Conservation (phyloP, 2,888 invertebrate species). For the Actias luna region DNA sequence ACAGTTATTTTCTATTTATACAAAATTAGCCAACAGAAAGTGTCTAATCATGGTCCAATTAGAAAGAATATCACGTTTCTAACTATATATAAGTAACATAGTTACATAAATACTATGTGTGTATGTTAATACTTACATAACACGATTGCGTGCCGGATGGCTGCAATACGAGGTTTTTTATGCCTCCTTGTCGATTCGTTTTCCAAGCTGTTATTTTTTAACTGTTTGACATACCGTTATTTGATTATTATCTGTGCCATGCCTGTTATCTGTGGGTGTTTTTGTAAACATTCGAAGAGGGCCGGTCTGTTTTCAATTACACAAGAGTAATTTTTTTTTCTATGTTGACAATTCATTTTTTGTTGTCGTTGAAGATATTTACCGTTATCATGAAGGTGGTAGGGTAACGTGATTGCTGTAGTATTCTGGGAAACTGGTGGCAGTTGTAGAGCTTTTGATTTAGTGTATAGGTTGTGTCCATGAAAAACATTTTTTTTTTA, state of each 20-base stretch:
- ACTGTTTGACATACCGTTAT: conserved; percentile 1
- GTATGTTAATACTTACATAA: background rate
- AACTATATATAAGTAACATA: too few species aligned
- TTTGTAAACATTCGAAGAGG: background rate
- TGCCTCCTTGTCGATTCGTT: background rate
- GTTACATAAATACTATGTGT: background rate
- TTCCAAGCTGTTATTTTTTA: background rate
- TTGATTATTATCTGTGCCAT: background rate
- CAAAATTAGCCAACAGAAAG: background rate
- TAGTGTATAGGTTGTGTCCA: too few species aligned
- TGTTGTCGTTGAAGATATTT: too few species aligned
- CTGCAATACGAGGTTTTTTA: background rate
- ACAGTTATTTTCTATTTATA: background rate
- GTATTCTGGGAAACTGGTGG: too few species aligned
- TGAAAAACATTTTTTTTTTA: too few species aligned
- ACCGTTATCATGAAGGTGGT: too few species aligned
- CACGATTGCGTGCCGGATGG: background rate
- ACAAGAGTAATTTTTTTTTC: background rate
- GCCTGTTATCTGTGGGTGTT: background rate
- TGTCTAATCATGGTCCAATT: background rate
- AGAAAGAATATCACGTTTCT: background rate
- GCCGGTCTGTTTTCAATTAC: background rate
- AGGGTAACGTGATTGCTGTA: too few species aligned
- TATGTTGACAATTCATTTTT: too few species aligned
- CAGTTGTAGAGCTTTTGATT: too few species aligned